phyloP scores from a whole-genome alignment of 2,113 vertebrate species.

The Dicerorhinus sumatrensis region DNA sequence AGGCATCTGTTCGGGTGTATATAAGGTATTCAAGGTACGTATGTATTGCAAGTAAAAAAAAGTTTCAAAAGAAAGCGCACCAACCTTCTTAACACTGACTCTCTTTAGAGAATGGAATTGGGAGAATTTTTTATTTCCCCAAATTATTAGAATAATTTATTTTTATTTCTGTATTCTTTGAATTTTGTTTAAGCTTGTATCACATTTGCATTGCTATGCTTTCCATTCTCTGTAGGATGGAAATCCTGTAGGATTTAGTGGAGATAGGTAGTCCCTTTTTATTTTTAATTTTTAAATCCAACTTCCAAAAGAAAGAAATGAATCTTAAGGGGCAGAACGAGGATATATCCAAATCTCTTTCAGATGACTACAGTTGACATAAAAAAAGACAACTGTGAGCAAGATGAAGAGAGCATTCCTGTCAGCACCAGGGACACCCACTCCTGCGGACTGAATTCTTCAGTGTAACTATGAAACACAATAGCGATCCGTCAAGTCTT shows the following conservation, averaged over 20 bases:
- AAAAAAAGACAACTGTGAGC: not conserved
- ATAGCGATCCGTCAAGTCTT: not conserved
- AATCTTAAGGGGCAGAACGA: not conserved
- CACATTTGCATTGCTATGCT: not conserved
- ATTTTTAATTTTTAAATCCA: not conserved
- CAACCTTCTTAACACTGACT: not conserved
- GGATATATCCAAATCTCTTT: not conserved
- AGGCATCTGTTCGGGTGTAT: not conserved
- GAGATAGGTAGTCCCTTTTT: not conserved
- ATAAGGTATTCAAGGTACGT: not conserved
- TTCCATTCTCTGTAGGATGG: not conserved
- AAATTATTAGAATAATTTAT: not conserved
- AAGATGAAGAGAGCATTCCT: not conserved
- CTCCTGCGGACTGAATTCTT: not conserved
- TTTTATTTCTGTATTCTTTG: not conserved
- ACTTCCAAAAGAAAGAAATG: not conserved
- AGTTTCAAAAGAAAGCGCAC: not conserved
- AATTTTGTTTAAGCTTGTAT: not conserved
- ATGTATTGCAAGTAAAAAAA: not conserved
- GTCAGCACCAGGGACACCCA: accelerated
- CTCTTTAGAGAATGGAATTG: not conserved
- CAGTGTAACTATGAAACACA: not conserved
- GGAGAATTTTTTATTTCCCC: too few relatives aligned
- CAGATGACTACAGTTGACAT: not conserved
- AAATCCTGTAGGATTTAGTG: not conserved